phyloP scores from a whole-genome alignment of 2,113 vertebrate genomes.

The Polypterus senegalus region DNA sequence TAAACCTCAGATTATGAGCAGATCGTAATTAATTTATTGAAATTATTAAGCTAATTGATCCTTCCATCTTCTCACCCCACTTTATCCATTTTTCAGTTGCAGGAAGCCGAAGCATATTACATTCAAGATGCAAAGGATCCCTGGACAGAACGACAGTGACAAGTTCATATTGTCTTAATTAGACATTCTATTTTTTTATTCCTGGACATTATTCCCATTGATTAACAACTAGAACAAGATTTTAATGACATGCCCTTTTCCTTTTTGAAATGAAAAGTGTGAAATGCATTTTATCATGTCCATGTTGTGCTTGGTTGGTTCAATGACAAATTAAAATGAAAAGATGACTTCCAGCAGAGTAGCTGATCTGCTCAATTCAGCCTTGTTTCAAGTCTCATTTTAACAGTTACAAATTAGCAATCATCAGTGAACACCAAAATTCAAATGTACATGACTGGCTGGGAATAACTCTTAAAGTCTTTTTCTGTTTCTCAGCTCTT shows the following conservation, averaged over 20 bases:
- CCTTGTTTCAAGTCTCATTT: not conserved
- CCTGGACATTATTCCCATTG: not conserved
- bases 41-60: too few relatives aligned
- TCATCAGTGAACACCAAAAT: not conserved
- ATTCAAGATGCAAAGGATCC: too few relatives aligned
- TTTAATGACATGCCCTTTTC: not conserved
- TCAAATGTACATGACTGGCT: not conserved
- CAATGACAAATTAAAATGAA: constrained; percentile 5
- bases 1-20: too few relatives aligned
- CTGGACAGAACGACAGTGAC: too few relatives aligned
- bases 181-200: too few relatives aligned
- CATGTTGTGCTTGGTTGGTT: not conserved
- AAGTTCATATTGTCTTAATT: too few relatives aligned
- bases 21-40: too few relatives aligned
- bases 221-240: not conserved
- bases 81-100: too few relatives aligned
- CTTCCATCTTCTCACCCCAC: too few relatives aligned
- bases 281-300: not conserved
- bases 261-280: not conserved
- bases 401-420: constrained; percentile 8
- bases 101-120: too few relatives aligned
- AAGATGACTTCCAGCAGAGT: constrained; percentile 1
- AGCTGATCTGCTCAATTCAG: constrained; percentile 3
- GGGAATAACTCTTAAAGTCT: not conserved
- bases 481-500: not conserved